Evolutionary conservation across 2,113 vertebrate genomes (phyloP).

Genomic region (Polypterus senegalus): DNA sequence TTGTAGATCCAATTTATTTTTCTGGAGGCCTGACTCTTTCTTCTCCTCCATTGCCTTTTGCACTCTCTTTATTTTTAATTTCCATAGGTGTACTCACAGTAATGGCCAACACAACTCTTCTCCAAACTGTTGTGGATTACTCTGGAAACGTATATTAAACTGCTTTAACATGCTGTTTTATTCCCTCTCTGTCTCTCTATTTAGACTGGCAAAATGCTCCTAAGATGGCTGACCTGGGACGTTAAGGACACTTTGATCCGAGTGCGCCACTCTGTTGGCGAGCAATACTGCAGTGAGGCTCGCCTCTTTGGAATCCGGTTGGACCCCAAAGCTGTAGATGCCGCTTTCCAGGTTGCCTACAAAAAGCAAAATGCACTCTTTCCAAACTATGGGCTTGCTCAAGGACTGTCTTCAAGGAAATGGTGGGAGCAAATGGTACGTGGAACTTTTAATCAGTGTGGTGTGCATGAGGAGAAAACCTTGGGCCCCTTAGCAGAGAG

Average conservation of each 20-base stretch:
- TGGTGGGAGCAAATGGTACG: conserved; percentile 72
- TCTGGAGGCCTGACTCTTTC: too few relatives aligned
- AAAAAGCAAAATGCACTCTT: conserved; percentile 41
- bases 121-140: too few relatives aligned
- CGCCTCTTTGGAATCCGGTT: conserved; percentile 48
- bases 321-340: conserved; percentile 35
- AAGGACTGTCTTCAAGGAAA: conserved; percentile 56
- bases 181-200: too few relatives aligned
- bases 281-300: conserved; percentile 66
- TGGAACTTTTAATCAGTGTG: conserved; percentile 61
- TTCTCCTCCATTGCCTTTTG: too few relatives aligned
- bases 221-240: conserved; percentile 78
- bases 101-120: too few relatives aligned
- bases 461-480: conserved; percentile 41
- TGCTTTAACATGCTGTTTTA: too few relatives aligned
- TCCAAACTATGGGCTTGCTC: conserved; percentile 70
- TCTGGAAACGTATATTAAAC: too few relatives aligned
- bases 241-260: conserved; percentile 79
- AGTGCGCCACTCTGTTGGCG: conserved; percentile 59
- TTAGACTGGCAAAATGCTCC: conserved; percentile 29
- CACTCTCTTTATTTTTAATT: too few relatives aligned
- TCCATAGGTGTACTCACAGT: too few relatives aligned
- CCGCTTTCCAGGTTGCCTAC: conserved; percentile 50
- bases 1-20: too few relatives aligned
- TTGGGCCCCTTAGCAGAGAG: conserved; percentile 46